Conservation (phyloP, 2,888 invertebrate genomes). For the Sipha maydis region DNA sequence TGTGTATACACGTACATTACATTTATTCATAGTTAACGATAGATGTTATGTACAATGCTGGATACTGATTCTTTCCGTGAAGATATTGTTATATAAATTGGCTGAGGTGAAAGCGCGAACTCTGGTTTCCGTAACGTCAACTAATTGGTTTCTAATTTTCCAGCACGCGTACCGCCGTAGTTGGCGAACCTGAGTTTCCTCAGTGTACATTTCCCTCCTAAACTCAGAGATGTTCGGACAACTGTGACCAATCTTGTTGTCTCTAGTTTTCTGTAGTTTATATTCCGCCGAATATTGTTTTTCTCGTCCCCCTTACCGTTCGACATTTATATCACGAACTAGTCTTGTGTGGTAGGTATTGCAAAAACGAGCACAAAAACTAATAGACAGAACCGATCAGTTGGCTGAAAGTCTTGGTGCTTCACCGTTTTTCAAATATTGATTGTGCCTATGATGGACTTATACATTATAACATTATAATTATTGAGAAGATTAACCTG, state of each 20-base stretch:
- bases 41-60: background rate
- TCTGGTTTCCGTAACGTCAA: slow-evolving; percentile 30
- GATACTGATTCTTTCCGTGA: background rate
- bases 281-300: background rate
- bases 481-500: background rate
- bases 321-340: background rate
- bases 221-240: background rate
- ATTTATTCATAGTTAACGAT: background rate
- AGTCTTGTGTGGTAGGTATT: background rate
- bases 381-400: no score
- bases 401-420: no score
- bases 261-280: background rate
- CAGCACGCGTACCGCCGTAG: slow-evolving; percentile 11
- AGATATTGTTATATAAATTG: background rate
- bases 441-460: background rate
- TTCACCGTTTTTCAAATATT: background rate
- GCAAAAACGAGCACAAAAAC: background rate
- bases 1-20: background rate
- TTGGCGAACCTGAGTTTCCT: slow-evolving; percentile 55
- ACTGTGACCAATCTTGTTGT: slow-evolving; percentile 33
- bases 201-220: slow-evolving; percentile 28
- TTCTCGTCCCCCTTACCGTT: background rate
- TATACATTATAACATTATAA: background rate
- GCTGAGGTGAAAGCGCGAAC: slow-evolving; percentile 37
- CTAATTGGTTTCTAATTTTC: slow-evolving; percentile 44